Evolutionary conservation across 92 coral and sea anemone genomes (phyloP).

Genomic region (Desmophyllum pertusum): DNA sequence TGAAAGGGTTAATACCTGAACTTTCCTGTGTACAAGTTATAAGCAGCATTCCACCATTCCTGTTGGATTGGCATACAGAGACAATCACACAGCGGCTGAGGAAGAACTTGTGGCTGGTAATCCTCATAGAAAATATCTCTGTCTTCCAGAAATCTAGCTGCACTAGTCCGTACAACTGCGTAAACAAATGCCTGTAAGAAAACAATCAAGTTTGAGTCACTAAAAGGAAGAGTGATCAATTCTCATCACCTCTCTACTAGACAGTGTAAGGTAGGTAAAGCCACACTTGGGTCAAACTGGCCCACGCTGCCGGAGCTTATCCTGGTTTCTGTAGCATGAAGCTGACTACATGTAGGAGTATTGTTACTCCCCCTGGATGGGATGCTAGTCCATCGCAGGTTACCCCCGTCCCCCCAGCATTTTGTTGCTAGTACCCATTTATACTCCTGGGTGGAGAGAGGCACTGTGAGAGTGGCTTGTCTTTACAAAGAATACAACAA

Average conservation of each 20-base stretch:
- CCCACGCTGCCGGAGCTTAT: too few species aligned
- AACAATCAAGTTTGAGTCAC: background rate
- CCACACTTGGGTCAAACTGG: too few species aligned
- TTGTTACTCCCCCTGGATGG: too few species aligned
- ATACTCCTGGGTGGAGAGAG: too few species aligned
- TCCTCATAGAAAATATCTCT: slow-evolving; percentile 82
- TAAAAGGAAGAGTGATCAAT: background rate
- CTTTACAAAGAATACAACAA: too few species aligned
- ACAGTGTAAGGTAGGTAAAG: too few species aligned
- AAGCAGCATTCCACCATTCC: slow-evolving; percentile 96
- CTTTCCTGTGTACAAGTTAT: slow-evolving; percentile 87
- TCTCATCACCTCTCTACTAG: background rate
- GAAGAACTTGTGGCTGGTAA: slow-evolving; percentile 86
- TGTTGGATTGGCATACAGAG: slow-evolving; percentile 80
- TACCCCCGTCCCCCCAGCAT: too few species aligned
- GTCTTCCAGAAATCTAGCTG: slow-evolving; percentile 84
- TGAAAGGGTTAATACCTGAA: slow-evolving; percentile 53
- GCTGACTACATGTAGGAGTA: too few species aligned
- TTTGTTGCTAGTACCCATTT: too few species aligned
- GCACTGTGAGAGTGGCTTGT: too few species aligned
- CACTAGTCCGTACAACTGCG: slow-evolving; percentile 91
- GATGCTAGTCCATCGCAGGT: too few species aligned
- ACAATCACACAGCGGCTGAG: slow-evolving; percentile 76
- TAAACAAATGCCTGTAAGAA: slow-evolving; percentile 85
- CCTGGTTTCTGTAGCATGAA: too few species aligned